Conservation (phyloP, 2,797 vertebrate species). For the Myotis vivesi region DNA sequence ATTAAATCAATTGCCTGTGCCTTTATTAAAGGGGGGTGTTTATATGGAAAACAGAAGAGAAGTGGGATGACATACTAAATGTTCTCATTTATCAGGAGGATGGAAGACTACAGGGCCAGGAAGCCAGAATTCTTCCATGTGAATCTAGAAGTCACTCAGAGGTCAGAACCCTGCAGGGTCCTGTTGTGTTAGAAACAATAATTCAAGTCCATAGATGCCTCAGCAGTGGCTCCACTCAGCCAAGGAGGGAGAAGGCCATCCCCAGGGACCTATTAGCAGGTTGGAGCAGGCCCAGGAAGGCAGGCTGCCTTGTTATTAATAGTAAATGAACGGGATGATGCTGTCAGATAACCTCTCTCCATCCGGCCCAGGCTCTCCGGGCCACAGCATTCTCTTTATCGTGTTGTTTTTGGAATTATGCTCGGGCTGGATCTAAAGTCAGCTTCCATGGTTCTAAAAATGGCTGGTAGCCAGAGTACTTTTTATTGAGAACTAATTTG, state of each 20-base stretch:
- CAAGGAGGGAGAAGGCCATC: not conserved
- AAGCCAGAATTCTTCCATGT: not conserved
- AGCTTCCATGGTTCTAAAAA: not conserved
- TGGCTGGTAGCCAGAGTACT: conserved; percentile 54
- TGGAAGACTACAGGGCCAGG: not conserved
- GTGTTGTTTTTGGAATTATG: conserved; percentile 45
- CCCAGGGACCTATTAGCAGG: conserved; percentile 41
- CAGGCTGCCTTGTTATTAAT: conserved; percentile 49
- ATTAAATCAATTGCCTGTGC: conserved; percentile 58
- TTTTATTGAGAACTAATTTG: conserved; percentile 62
- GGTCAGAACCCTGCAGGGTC: not conserved
- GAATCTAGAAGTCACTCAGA: not conserved
- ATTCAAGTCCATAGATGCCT: not conserved
- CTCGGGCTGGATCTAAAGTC: not conserved
- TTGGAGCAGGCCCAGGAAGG: conserved; percentile 41
- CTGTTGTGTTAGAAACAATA: not conserved
- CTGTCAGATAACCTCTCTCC: not conserved
- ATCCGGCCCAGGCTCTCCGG: not conserved
- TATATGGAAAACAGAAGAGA: conserved; percentile 36
- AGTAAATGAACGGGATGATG: conserved; percentile 34
- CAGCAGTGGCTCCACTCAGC: not conserved
- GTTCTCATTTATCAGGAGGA: not conserved
- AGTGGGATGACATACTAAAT: not conserved
- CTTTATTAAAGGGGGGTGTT: conserved; percentile 51
- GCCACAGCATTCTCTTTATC: not conserved